Evolutionary conservation across 2,113 vertebrate species (phyloP).

Genomic region (Chloropsis hardwickii): DNA sequence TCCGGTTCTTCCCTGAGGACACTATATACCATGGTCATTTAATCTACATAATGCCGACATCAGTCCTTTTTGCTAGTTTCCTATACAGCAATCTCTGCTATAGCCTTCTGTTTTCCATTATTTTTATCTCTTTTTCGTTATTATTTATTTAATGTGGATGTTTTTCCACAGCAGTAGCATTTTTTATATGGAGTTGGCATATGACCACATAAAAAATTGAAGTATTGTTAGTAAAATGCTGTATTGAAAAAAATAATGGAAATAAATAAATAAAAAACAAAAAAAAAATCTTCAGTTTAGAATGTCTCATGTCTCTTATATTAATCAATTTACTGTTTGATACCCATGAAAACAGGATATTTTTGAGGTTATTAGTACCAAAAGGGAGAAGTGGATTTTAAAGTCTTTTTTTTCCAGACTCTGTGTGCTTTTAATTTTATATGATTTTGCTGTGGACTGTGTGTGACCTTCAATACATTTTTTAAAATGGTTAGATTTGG

Average conservation of each 20-base stretch:
- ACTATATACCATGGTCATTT: not conserved
- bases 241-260: not conserved
- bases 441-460: rapidly evolving
- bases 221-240: not conserved
- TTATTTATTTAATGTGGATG: not conserved
- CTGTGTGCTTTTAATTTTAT: not conserved
- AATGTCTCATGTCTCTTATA: not conserved
- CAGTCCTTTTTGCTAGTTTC: not conserved
- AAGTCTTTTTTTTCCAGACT: not conserved
- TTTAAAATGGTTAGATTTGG: not conserved
- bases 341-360: not conserved
- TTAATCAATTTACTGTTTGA: not conserved
- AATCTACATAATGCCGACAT: not conserved
- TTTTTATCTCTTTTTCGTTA: not conserved
- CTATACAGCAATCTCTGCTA: not conserved
- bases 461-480: not conserved
- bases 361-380: not conserved
- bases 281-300: not conserved
- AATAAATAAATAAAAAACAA: not conserved
- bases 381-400: not conserved
- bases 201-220: not conserved
- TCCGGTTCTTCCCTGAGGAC: not conserved
- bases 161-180: not conserved
- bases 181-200: not conserved
- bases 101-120: not conserved